Conservation (phyloP, 1,140 invertebrate genomes). For the Alviniconcha marisindica region DNA sequence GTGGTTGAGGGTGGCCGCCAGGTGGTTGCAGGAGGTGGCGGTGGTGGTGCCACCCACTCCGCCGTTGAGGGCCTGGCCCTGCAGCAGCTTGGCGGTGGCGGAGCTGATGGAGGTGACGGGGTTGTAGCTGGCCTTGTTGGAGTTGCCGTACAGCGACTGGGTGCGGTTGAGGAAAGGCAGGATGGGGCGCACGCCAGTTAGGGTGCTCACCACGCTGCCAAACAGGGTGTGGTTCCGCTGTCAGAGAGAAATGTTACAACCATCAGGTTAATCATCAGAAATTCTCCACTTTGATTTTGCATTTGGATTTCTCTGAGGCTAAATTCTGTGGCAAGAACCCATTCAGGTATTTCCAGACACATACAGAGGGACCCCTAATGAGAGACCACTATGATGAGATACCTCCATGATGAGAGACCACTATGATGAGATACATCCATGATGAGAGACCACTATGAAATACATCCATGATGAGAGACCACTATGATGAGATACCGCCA, state of each 20-base stretch:
- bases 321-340: too few species aligned
- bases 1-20: constrained; percentile 30
- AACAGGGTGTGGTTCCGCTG: constrained; percentile 98
- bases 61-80: constrained; percentile 41
- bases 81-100: constrained; percentile 36
- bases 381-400: too few species aligned
- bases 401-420: too few species aligned
- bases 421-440: too few species aligned
- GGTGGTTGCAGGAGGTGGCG: constrained; percentile 46
- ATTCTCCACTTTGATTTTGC: too few species aligned
- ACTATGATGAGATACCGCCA: too few species aligned
- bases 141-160: constrained; percentile 67
- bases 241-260: not conserved
- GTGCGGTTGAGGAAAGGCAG: constrained; percentile 67
- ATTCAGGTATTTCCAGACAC: too few species aligned
- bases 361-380: too few species aligned
- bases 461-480: too few species aligned
- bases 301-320: too few species aligned
- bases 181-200: constrained; percentile 65
- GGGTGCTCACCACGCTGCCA: constrained; percentile 81
- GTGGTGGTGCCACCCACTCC: constrained; percentile 41
- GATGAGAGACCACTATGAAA: too few species aligned
- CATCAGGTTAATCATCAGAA: not conserved
- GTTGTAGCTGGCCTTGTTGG: constrained; percentile 42
- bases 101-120: constrained; percentile 18